Evolutionary conservation across 2,888 invertebrate species (phyloP), one percentile per base, ranked within the genome.

Genomic region (Drosophila meridiana): DNA sequence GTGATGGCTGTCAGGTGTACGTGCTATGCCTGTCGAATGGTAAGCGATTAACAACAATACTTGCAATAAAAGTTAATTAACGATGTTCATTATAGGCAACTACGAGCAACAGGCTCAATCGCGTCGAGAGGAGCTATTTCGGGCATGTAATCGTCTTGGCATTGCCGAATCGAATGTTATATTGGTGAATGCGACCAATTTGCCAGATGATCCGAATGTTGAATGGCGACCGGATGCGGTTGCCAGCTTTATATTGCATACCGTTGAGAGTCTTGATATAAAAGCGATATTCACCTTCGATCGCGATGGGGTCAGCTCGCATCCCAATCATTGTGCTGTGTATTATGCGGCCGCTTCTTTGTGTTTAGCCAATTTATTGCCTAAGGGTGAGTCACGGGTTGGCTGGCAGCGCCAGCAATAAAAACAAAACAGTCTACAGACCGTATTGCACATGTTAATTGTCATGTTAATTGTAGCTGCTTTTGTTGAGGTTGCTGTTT

Each of bases 281-380:
- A 96, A 97, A 90, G 96, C 97, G 2, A 94, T 99, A 61, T 95
- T 99, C 63, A 98, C 99, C 20, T 99, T 99, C 94, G 99, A 99
- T 93, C 95, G 96, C 90, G 95, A 96, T 91, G 99, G 99, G 59
- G 96, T 99, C 7, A 99, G 98, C 83, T 96, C 96, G 7, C 99
- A 99, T 94, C 94, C 95, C 32, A 99, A 99, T 94, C 99, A 99
- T 92, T 95, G 95, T 75, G 96, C 97, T 71, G 95, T 97, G 76
- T 97, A 96, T 92, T 96, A 96, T 94, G 97, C 96, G 63, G 94
- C 97, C 59, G 96, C 96, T 63, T 96, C 96, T 89, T 94, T 97
- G 91, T 96, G 96, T 92, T 94, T 97, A 91, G 95, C 96, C 86
- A 95, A 95, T 91, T 94, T 95, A 92, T 94, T 97, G 93, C 97